Evolutionary conservation across 2,888 invertebrate genomes (phyloP), one percentile per base, ranked within the genome.

Genomic region (Meiosimyza decipiens): DNA sequence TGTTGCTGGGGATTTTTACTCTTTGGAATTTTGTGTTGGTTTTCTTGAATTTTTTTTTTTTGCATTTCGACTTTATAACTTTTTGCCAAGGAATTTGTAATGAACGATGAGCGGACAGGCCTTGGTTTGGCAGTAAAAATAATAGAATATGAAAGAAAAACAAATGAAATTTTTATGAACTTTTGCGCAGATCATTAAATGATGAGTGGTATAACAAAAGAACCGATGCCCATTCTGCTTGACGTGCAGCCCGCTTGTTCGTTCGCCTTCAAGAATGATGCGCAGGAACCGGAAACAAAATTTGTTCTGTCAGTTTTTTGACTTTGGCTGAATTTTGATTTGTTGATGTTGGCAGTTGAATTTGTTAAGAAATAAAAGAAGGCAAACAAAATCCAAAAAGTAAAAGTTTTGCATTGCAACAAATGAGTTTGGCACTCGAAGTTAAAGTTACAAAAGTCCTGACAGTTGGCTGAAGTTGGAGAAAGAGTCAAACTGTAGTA

Each of bases 151-250:
- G 51, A 40, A n/a, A 52, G n/a, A 60, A 60, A 51, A 52, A 55
- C 62, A 69, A 62, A 69, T 33, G 51, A 62, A n/a, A 62, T 60
- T 69, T 62, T 62, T 33, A 52, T 62, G 52, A 62, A 69, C 52
- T 59, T 69, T 69, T 69, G 62, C 40, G 40, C 51, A 60, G 70
- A 70, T 70, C 54, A 63, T 70, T 70, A 62, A 63, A 60, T 54
- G 62, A 40, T 51, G 63, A 70, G 60, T 54, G 51, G 52, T 16
- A 18, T 40, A 40, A 40, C 60, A 33, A 62, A 60, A 69, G 13
- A 0, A 40, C 40, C 40, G 40, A 40, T 40, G 40, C 40, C 9
- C 9, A 40, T 40, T 6, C 40, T 40, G 40, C 40, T 40, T 40
- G 40, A 6, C 9, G 40, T 40, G 6, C 28, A 9, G 40, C 40